Percentiles rank a stretch among this genome's conserved stretches.
These are phyloP conservation scores for Acleris holmiana DNA, from an alignment of 2,888 invertebrate species.

Conservation along the genomic window DNA sequence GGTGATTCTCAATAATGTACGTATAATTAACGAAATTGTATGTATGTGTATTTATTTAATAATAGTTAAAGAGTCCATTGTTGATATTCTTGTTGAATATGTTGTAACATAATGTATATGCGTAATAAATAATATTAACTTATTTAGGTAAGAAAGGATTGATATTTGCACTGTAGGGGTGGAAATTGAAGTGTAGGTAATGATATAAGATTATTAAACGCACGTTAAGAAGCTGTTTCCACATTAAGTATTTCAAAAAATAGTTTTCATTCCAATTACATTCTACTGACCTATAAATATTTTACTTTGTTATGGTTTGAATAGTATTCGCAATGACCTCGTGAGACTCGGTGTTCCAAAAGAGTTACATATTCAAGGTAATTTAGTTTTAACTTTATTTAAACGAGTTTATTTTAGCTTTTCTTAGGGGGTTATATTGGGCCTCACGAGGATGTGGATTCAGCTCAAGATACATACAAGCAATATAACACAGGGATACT, in stretches of 20 bases:
- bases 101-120: constrained; percentile 72
- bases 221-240: constrained; percentile 23
- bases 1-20: constrained; percentile 35
- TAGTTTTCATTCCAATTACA: constrained; percentile 7
- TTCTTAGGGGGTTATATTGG: too few species aligned
- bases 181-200: constrained; percentile 23
- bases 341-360: too few species aligned
- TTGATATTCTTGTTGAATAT: constrained; percentile 84
- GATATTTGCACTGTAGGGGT: constrained; percentile 18
- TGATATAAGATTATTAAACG: constrained; percentile 13
- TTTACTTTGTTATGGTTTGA: background rate
- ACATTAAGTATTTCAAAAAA: background rate
- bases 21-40: constrained; percentile 37
- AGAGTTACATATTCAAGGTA: too few species aligned
- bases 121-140: constrained; percentile 50
- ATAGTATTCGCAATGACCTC: too few species aligned
- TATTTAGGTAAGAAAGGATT: constrained; percentile 42
- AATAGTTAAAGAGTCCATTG: constrained; percentile 79
- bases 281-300: background rate
- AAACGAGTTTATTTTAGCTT: too few species aligned
- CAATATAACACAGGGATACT: constrained; percentile 22
- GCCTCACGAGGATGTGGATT: constrained; percentile 20
- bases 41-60: constrained; percentile 69
- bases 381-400: too few species aligned
- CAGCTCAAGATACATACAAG: constrained; percentile 22